Evolutionary conservation across 2,888 invertebrate genomes (phyloP).

Genomic region (Neoitamus cyanurus): DNA sequence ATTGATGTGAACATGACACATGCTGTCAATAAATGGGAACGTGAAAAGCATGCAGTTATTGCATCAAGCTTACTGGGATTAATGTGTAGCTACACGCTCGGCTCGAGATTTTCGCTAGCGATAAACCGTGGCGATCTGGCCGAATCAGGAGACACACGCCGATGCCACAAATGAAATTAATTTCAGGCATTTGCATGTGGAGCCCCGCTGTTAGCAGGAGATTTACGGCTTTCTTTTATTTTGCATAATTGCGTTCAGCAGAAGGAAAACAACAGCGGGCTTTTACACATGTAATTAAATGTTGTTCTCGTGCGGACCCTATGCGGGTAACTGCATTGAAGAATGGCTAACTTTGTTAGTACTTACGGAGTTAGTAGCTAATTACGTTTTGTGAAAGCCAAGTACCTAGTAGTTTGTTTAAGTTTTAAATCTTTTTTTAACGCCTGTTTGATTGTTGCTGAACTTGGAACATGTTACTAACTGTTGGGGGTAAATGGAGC

Average conservation of each 20-base stretch:
- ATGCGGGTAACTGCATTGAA: neutral
- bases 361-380: neutral
- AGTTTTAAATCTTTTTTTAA: neutral
- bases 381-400: neutral
- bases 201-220: neutral
- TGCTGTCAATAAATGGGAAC: conserved; percentile 40
- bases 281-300: neutral
- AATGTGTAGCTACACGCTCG: conserved; percentile 26
- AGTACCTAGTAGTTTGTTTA: neutral
- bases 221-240: conserved; percentile 14
- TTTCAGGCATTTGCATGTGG: conserved; percentile 30
- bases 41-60: conserved; percentile 31
- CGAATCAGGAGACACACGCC: neutral
- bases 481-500: neutral
- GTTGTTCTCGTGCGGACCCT: neutral
- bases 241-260: neutral
- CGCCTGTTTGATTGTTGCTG: neutral
- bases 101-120: neutral
- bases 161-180: conserved; percentile 30
- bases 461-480: neutral
- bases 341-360: neutral
- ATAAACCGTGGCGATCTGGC: neutral
- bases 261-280: neutral
- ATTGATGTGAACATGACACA: conserved; percentile 38
- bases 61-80: conserved; percentile 2